Percentiles rank a stretch among this genome's conserved stretches.
These are phyloP conservation scores for Lepidocyrtoides sp. DNA, from an alignment of 2,888 invertebrate genomes.

Conservation along the genomic window DNA sequence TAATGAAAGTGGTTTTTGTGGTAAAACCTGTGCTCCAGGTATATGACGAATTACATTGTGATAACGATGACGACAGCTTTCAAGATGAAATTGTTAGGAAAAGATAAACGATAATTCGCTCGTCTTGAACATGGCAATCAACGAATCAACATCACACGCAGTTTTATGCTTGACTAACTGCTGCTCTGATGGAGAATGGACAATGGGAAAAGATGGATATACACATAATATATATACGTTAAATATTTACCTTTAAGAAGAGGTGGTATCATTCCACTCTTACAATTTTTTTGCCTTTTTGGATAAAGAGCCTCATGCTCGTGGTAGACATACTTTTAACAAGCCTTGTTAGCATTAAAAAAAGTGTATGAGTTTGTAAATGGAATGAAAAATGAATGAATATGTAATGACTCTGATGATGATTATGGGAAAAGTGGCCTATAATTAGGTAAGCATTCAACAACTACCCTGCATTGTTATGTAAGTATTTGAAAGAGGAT, in stretches of 20 bases:
- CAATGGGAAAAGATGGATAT: not conserved
- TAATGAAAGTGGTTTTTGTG: constrained; percentile 52
- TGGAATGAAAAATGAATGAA: constrained; percentile 33
- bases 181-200: not conserved
- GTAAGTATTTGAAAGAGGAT: not conserved
- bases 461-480: not conserved
- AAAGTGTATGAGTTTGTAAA: not conserved
- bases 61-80: constrained; percentile 35
- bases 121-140: constrained; percentile 11
- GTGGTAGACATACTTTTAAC: constrained; percentile 27
- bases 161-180: constrained; percentile 3
- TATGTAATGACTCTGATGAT: constrained; percentile 21
- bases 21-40: constrained; percentile 26
- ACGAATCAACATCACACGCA: not conserved
- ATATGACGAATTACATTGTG: not conserved
- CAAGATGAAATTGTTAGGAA: not conserved
- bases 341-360: not conserved
- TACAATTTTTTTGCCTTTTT: not conserved
- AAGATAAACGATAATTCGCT: constrained; percentile 38
- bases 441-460: constrained; percentile 43
- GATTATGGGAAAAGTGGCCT: constrained; percentile 60
- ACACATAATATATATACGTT: no score
- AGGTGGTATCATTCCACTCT: not conserved
- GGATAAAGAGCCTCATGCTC: constrained; percentile 34
- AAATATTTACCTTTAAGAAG: not conserved